These are phyloP conservation scores for Kryphioiulus occultus DNA, from an alignment of 2,888 invertebrate species.

Conservation along the genomic window DNA sequence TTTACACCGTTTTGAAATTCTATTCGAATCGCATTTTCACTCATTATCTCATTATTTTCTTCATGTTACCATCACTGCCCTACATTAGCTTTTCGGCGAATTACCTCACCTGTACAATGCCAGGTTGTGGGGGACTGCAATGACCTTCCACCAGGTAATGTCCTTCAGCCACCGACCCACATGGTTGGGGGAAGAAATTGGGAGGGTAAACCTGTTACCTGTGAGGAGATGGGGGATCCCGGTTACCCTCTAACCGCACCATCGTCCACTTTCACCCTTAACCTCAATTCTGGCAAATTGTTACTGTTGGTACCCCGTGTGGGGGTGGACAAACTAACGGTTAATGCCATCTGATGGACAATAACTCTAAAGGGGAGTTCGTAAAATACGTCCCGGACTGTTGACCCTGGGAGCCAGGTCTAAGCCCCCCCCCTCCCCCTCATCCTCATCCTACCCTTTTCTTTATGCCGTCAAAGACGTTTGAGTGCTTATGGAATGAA, in stretches of 20 bases:
- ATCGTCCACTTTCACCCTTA: neutral
- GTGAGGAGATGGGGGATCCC: neutral
- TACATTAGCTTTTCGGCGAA: neutral
- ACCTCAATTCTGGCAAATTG: neutral
- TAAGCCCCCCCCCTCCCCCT: neutral
- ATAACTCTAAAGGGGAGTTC: neutral
- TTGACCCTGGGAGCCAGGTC: neutral
- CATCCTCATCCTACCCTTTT: neutral
- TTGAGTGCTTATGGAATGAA: neutral
- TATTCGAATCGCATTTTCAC: neutral
- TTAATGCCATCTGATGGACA: neutral
- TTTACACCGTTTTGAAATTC: neutral
- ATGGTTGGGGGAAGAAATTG: neutral
- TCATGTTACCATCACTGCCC: neutral
- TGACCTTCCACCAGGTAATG: neutral
- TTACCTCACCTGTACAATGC: neutral
- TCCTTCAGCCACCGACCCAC: slow-evolving; percentile 22
- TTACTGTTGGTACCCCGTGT: neutral
- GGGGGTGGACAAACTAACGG: neutral
- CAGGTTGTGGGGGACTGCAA: neutral
- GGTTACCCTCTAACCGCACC: too few species aligned
- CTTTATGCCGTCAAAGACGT: neutral
- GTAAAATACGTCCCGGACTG: neutral
- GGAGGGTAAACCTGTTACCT: neutral
- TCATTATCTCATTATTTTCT: neutral